phyloP scores from a whole-genome alignment of 2,888 invertebrate species.

The Ectobius pallidus region DNA sequence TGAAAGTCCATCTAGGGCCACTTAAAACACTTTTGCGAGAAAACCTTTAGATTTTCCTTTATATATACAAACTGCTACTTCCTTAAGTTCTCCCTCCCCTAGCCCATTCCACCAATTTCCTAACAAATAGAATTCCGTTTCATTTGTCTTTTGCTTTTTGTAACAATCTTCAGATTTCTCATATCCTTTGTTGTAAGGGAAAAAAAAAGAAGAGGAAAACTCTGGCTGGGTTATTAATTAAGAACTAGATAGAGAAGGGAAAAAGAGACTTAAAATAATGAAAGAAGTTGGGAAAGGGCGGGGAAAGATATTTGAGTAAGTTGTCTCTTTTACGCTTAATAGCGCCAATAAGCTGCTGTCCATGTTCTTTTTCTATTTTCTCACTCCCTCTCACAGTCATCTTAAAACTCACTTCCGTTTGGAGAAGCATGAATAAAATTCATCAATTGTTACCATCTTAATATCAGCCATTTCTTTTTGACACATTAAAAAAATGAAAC shows the following conservation, averaged over 20 bases:
- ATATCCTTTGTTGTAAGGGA: constrained; percentile 18
- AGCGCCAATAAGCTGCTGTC: constrained; percentile 12
- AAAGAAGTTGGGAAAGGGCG: constrained; percentile 10
- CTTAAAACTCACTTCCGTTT: not conserved
- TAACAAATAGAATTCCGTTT: constrained; percentile 28
- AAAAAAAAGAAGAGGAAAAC: not conserved
- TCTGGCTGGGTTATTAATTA: constrained; percentile 21
- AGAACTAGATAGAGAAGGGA: constrained; percentile 10
- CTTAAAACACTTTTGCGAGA: not conserved
- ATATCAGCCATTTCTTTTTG: not conserved
- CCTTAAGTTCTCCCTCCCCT: not conserved
- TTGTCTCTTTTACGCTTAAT: constrained; percentile 8
- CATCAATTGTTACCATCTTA: not conserved
- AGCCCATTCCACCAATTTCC: constrained; percentile 15
- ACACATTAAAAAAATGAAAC: too few species aligned
- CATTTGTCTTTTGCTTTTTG: constrained; percentile 29
- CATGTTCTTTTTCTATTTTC: not conserved
- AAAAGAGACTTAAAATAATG: constrained; percentile 8
- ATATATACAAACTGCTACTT: constrained; percentile 19
- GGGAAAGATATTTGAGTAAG: not conserved
- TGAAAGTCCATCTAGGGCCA: not conserved
- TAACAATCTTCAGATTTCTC: constrained; percentile 24
- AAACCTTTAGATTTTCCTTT: not conserved
- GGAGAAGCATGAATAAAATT: not conserved
- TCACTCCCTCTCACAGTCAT: not conserved